These are phyloP conservation scores for Athalia circularis DNA, from an alignment of 2,888 invertebrate genomes.

Conservation along the genomic window DNA sequence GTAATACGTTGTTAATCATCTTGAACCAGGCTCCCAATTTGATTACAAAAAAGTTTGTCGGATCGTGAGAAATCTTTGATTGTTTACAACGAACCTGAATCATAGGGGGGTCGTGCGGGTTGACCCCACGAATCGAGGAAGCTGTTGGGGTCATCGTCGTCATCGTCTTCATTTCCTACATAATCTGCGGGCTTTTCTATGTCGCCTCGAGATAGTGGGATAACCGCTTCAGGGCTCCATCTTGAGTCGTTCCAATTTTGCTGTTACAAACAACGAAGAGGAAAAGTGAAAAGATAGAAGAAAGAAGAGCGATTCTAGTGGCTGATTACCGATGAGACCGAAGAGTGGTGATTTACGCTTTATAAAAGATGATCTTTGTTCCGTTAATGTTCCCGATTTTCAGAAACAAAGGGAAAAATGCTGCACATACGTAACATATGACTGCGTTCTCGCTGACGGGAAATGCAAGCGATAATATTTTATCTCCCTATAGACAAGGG, in stretches of 20 bases:
- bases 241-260: constrained; percentile 54
- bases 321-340: neutral
- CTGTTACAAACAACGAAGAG: constrained; percentile 14
- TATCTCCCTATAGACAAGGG: constrained; percentile 19
- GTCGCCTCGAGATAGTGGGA: constrained; percentile 58
- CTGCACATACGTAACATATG: too few species aligned
- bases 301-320: too few species aligned
- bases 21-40: too few species aligned
- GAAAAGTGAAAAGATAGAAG: neutral
- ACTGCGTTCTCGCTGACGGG: constrained; percentile 1
- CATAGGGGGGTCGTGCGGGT: neutral
- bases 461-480: constrained; percentile 12
- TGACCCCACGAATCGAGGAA: neutral
- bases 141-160: neutral
- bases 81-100: neutral
- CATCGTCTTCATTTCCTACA: constrained; percentile 50
- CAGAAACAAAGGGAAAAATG: too few species aligned
- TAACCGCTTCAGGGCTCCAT: constrained; percentile 51
- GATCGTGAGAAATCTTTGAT: neutral
- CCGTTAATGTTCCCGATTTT: neutral
- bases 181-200: constrained; percentile 54
- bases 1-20: too few species aligned
- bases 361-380: neutral
- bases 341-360: neutral
- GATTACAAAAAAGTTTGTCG: neutral